Base-by-base conservation (phyloP, 92 coral and sea anemone genomes). In the Palythoa grandiflora region DNA sequence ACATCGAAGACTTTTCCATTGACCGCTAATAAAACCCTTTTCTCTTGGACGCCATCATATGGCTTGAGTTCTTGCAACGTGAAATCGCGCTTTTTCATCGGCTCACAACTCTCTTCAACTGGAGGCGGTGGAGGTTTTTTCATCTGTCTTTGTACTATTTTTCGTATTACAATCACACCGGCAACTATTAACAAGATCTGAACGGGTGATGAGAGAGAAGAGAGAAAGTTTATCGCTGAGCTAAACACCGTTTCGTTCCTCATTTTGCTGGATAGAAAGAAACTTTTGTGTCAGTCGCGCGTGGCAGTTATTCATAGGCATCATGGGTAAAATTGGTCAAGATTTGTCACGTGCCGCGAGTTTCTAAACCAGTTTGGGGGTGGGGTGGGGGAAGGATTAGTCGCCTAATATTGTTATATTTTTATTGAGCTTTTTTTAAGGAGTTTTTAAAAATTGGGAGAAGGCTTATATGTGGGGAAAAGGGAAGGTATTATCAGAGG, bases 21-120 rank as follows among this genome's bases (percentile, higher is more conserved):
- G 9, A 97, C 97, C 48, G 99, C 98, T 73, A 97, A 87, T 54
- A 97, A 87, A 70, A 97, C 98, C 87, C 98, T 85, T 71, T 93
- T 89, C 44, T 93, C 91, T 83, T 95, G 91, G 14, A 94, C 87
- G 75, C 99, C 99, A 93, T 97, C 99, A 75, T 92, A 97, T 54
- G 96, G 98, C 40, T 83, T 79, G 65, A 97, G 92, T 85, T 97
- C 99, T 39, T 91, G 80, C 79, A 92, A 84, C 14, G 98, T 97
- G 79, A 97, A 97, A 87, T 97, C 99, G 83, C 99, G 97, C 86
- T 95, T 97, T 93, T 97, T 96, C 96, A 97, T 89, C 71, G 98
- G 95, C 77, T 92, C 98, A 15, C 93, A 91, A 12, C 90, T 87
- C 87, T 93, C 91, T 94, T 93, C 95, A 52, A 93, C 91, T 60